Evolutionary conservation across 2,797 vertebrate species (phyloP).

Genomic region (Eleutherodactylus coqui): DNA sequence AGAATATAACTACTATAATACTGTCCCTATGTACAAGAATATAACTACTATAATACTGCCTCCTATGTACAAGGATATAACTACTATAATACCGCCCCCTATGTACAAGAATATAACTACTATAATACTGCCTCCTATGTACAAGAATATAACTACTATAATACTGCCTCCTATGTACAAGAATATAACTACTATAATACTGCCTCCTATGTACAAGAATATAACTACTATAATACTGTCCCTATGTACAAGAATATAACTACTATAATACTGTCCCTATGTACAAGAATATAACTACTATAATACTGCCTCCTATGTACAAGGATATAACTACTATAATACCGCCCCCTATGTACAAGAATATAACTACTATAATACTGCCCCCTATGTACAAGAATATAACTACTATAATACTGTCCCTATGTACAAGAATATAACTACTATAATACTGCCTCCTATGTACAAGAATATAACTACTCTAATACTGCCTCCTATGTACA

Average conservation of each 20-base stretch:
- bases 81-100: too few species aligned
- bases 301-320: background rate
- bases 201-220: background rate
- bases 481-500: background rate
- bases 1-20: conserved; percentile 1
- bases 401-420: conserved; percentile 8
- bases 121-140: background rate
- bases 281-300: background rate
- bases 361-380: too few species aligned
- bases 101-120: background rate
- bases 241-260: too few species aligned
- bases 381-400: background rate
- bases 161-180: background rate
- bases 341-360: too few species aligned
- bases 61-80: background rate
- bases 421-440: background rate
- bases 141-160: background rate
- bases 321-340: too few species aligned
- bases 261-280: background rate
- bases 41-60: conserved; percentile 6
- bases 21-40: background rate
- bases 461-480: background rate
- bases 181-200: background rate
- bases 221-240: background rate
- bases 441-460: conserved; percentile 1